These are phyloP conservation scores for Macquaria australasica DNA, from an alignment of 2,113 vertebrate genomes.

Conservation along the genomic window DNA sequence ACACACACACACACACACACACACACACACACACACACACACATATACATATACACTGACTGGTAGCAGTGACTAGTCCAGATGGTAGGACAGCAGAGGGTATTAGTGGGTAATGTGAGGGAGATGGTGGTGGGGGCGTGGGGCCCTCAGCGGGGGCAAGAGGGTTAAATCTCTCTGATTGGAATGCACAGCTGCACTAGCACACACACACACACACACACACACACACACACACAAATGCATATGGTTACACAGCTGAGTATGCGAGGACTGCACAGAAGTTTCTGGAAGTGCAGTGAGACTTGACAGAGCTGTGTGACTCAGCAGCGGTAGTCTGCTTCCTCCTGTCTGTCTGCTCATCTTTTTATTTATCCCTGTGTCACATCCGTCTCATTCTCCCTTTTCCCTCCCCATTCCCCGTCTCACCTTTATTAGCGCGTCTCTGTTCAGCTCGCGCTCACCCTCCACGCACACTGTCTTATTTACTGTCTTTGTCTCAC, in stretches of 20 bases:
- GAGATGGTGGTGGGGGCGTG: slow-evolving; percentile 17
- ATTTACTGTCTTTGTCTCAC: slow-evolving; percentile 24
- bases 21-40: slow-evolving; percentile 1
- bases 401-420: not conserved
- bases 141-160: slow-evolving; percentile 42
- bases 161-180: slow-evolving; percentile 80
- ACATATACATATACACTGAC: not conserved
- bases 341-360: slow-evolving; percentile 44
- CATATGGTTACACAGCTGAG: slow-evolving; percentile 74
- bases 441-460: slow-evolving; percentile 6
- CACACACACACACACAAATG: slow-evolving; percentile 1
- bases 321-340: slow-evolving; percentile 58
- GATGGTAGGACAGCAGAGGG: slow-evolving; percentile 63
- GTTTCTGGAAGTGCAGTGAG: slow-evolving; percentile 60
- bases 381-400: slow-evolving; percentile 6
- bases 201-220: slow-evolving; percentile 28
- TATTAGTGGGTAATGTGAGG: slow-evolving; percentile 68
- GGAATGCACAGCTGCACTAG: slow-evolving; percentile 79
- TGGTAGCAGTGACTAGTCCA: slow-evolving; percentile 57
- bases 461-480: slow-evolving; percentile 3
- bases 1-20: not conserved
- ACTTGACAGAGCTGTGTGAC: slow-evolving; percentile 60
- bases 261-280: slow-evolving; percentile 62
- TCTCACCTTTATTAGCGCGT: slow-evolving; percentile 30
- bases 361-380: slow-evolving; percentile 25